Percentiles rank a stretch among this genome's conserved stretches.
Evolutionary conservation across 2,113 vertebrate species (phyloP).

Genomic region (Lota lota): DNA sequence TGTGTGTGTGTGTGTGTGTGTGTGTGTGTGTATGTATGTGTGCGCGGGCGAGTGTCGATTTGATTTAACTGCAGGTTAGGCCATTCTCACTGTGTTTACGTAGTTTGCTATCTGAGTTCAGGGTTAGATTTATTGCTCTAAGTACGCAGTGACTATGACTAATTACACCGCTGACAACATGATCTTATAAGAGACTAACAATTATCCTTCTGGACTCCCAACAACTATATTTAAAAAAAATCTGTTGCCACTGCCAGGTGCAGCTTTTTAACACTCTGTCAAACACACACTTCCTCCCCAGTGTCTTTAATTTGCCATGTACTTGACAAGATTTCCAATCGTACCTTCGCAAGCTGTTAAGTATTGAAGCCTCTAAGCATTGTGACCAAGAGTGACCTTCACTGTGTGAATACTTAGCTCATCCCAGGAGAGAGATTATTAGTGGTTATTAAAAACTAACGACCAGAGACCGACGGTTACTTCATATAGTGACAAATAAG

Average conservation of each 20-base stretch:
- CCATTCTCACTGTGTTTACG: conserved; percentile 57
- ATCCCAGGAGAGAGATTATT: too few species aligned
- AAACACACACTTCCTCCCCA: conserved; percentile 37
- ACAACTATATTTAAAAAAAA: conserved; percentile 42
- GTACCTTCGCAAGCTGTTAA: conserved; percentile 12
- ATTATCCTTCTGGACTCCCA: conserved; percentile 47
- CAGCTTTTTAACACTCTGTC: conserved; percentile 46
- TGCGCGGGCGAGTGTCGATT: conserved; percentile 29
- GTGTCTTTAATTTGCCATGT: conserved; percentile 48
- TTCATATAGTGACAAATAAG: too few species aligned
- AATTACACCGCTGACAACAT: conserved; percentile 59
- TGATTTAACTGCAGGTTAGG: conserved; percentile 55
- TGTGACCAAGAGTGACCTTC: too few species aligned
- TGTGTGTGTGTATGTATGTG: conserved; percentile 19
- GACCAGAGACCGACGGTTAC: too few species aligned
- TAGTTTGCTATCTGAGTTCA: conserved; percentile 50
- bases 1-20: conserved; percentile 5
- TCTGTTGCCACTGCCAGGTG: conserved; percentile 42
- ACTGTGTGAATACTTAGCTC: too few species aligned
- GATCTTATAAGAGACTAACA: conserved; percentile 42
- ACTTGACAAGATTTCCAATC: conserved; percentile 32
- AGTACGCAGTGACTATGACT: conserved; percentile 63
- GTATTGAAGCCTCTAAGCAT: too few species aligned
- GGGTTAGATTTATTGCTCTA: conserved; percentile 64
- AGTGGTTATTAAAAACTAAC: too few species aligned